Evolutionary conservation across 2,113 vertebrate genomes (phyloP), one percentile per base, ranked within the genome.

Genomic region (Micromys minutus): DNA sequence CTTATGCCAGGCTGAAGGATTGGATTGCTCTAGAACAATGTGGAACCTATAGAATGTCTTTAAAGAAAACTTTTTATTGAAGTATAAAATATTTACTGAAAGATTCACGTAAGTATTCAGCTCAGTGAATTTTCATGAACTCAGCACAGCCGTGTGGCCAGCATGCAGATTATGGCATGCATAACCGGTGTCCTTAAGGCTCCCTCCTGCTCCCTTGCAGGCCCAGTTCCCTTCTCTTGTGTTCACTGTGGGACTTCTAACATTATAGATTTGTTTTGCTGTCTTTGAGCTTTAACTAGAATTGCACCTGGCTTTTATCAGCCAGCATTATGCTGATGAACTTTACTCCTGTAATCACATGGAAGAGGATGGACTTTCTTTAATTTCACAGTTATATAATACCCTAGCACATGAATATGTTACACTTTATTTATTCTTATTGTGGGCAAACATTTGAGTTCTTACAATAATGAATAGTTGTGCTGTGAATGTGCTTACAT

Each of bases 11-110:
- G 65, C n/a, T 96, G 52, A 84, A 80, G 47, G 79, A 88, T 9
- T 80, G 39, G 36, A 31, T 87, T 50, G 71, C 84, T 75, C 69
- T 80, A 52, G 71, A 61, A 67, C 90, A 92, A 96, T 50, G n/a
- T 11, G 71, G 57, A 93, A 13, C 80, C 84, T 93, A 86, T 21
- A 88, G 45, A 77, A 42, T 85, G 76, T 87, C 94, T 84, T 93
- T 93, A 83, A 31, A 96, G 94, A 72, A 81, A 89, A 81, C 52
- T 52, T 90, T 77, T 47, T 88, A 50, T 55, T 69, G 36, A 94
- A 93, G 45, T 85, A 42, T 97, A 96, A 96, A 96, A 92, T 89
- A 81, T 47, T 34, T 90, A 47, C 92, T 90, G 42, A 81, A 96
- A 92, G 29, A 50, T 47, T 74, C 22, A 86, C 72, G 63, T 95